phyloP scores from a whole-genome alignment of 2,113 vertebrate genomes.

The Hippocampus comes region DNA sequence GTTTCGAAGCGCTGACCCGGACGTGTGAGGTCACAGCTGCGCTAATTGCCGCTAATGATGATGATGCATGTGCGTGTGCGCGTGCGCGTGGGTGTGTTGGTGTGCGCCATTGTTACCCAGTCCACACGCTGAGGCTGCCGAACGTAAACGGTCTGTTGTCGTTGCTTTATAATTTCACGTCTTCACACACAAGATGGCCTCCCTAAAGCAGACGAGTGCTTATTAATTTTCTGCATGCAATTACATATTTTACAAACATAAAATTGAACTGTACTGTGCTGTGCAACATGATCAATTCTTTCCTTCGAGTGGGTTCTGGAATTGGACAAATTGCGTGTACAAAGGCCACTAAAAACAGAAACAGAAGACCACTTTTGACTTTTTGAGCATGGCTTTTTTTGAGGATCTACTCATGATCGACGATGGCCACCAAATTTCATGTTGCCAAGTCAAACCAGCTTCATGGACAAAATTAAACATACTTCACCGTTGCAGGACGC shows the following conservation, averaged over 20 bases:
- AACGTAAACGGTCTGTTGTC: background rate
- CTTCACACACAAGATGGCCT: background rate
- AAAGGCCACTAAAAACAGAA: too few relatives aligned
- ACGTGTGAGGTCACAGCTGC: constrained; percentile 65
- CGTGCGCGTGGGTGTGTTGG: background rate
- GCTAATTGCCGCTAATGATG: constrained; percentile 52
- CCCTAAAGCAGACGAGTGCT: background rate
- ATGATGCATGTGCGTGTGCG: constrained; percentile 9
- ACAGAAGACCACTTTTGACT: too few relatives aligned
- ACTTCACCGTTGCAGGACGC: too few relatives aligned
- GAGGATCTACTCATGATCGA: too few relatives aligned
- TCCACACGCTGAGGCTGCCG: constrained; percentile 2
- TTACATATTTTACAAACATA: background rate
- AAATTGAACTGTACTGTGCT: too few relatives aligned
- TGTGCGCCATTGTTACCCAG: background rate
- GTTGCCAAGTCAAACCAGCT: too few relatives aligned
- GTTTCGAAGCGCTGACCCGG: constrained; percentile 66
- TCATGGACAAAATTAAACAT: too few relatives aligned
- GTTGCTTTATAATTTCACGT: background rate
- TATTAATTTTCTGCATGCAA: background rate
- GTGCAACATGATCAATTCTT: background rate
- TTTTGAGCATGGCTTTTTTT: too few relatives aligned
- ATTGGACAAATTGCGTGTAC: too few relatives aligned
- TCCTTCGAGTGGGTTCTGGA: too few relatives aligned
- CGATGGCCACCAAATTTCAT: too few relatives aligned